phyloP scores from a whole-genome alignment of 1,140 invertebrate genomes.

The Cyrtorhinus lividipennis region DNA sequence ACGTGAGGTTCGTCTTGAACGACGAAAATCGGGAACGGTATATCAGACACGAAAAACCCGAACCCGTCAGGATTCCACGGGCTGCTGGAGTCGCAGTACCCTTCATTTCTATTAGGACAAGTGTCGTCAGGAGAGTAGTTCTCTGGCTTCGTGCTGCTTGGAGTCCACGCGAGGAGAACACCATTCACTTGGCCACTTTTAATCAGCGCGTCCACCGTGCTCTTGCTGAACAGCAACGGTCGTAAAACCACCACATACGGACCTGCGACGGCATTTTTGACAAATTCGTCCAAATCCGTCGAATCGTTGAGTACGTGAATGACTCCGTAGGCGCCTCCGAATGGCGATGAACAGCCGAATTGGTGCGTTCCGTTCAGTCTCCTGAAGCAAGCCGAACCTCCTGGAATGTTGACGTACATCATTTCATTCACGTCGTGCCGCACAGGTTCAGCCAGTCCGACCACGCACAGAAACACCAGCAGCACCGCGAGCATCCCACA shows the following conservation, averaged over 20 bases:
- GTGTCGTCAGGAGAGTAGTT: constrained; percentile 56
- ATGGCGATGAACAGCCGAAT: constrained; percentile 64
- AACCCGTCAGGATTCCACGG: constrained; percentile 69
- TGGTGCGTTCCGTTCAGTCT: constrained; percentile 84
- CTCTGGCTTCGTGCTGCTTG: constrained; percentile 25
- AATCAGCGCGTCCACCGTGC: constrained; percentile 4
- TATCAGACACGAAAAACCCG: constrained; percentile 55
- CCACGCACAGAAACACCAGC: background rate
- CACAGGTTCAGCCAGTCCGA: background rate
- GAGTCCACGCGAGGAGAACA: constrained; percentile 36
- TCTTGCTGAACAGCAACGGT: constrained; percentile 42
- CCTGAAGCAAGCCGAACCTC: constrained; percentile 62
- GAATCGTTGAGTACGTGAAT: constrained; percentile 51
- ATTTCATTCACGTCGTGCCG: constrained; percentile 36
- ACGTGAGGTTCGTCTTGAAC: constrained; percentile 36
- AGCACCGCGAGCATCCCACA: background rate
- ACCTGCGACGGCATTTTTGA: constrained; percentile 47
- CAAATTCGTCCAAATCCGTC: constrained; percentile 55
- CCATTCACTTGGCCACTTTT: constrained; percentile 36
- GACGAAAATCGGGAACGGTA: constrained; percentile 73
- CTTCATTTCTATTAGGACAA: constrained; percentile 54
- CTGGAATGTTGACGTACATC: constrained; percentile 63
- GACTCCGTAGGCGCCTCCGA: constrained; percentile 67
- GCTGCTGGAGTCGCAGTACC: constrained; percentile 31
- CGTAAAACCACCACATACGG: constrained; percentile 55